Conservation (phyloP, 35 echinoderm and acorn worm genomes). For the Acanthaster planci region DNA sequence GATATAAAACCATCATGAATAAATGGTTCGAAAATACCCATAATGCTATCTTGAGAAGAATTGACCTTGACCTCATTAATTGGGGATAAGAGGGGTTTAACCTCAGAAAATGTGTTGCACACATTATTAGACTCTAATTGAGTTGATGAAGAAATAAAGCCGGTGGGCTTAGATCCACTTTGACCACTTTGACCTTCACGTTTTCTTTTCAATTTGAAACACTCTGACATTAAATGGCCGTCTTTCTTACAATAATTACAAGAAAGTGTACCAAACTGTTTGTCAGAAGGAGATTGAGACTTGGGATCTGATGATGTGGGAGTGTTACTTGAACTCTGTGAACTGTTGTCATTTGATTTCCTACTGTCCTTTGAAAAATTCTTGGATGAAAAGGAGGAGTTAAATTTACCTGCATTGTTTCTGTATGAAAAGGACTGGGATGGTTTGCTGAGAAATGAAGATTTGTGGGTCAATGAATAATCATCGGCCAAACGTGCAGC, state of each 20-base stretch:
- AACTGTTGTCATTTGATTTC: neutral
- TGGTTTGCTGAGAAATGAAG: neutral
- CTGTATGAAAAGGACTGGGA: neutral
- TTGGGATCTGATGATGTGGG: too few species aligned
- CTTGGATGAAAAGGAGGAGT: neutral
- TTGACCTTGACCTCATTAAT: too few species aligned
- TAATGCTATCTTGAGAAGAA: too few species aligned
- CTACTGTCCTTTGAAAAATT: neutral
- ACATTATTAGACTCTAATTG: neutral
- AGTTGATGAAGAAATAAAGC: too few species aligned
- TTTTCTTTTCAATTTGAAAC: neutral
- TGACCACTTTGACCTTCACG: neutral
- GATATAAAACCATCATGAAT: neutral
- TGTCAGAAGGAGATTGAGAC: too few species aligned
- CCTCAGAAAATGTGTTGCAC: neutral
- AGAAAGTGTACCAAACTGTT: neutral
- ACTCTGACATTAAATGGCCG: neutral
- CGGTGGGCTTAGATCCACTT: neutral
- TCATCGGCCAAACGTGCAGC: conserved; percentile 57
- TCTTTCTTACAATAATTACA: conserved; percentile 4
- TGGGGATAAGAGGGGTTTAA: too few species aligned
- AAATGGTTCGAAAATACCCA: neutral
- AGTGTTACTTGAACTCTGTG: neutral
- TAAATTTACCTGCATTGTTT: neutral
- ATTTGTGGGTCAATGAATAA: conserved; percentile 55